A percentile compares a stretch with the other conserved stretches of the same genome.
phyloP scores from a whole-genome alignment of 2,888 invertebrate genomes.

The Altica lythri region DNA sequence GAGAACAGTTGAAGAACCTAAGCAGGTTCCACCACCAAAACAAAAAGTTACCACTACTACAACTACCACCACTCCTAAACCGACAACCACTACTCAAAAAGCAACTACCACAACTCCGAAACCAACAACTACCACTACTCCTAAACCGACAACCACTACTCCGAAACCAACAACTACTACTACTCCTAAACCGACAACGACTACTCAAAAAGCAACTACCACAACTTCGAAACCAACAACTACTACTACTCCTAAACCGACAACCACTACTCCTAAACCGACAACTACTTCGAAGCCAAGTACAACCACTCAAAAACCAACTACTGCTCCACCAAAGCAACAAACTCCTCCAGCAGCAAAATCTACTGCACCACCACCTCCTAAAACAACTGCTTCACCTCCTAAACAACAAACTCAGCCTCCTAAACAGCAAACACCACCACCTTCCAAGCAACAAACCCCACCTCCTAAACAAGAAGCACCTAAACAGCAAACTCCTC shows the following conservation, averaged over 20 bases:
- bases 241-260: slow-evolving; percentile 30
- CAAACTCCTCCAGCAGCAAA: slow-evolving; percentile 36
- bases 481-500: slow-evolving; percentile 29
- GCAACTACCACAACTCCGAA: slow-evolving; percentile 5
- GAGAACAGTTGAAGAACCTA: too few species aligned
- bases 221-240: slow-evolving; percentile 19
- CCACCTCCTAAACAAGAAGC: slow-evolving; percentile 19
- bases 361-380: slow-evolving; percentile 24
- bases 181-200: slow-evolving; percentile 30
- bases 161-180: slow-evolving; percentile 22
- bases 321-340: slow-evolving; percentile 17
- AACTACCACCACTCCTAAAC: slow-evolving; percentile 32
- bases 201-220: slow-evolving; percentile 35
- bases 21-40: too few species aligned
- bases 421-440: slow-evolving; percentile 40
- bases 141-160: slow-evolving; percentile 34
- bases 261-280: slow-evolving; percentile 35
- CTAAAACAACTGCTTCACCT: slow-evolving; percentile 20
- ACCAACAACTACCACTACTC: slow-evolving; percentile 26
- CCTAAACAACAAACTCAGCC: slow-evolving; percentile 29
- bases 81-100: slow-evolving; percentile 27
- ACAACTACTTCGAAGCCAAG: slow-evolving; percentile 38
- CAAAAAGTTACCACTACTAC: not conserved
- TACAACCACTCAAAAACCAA: slow-evolving; percentile 17
- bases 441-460: slow-evolving; percentile 25